Evolutionary conservation across 2,888 invertebrate species (phyloP), one percentile per base, ranked within the genome.

Genomic region (Heliconius erato): DNA sequence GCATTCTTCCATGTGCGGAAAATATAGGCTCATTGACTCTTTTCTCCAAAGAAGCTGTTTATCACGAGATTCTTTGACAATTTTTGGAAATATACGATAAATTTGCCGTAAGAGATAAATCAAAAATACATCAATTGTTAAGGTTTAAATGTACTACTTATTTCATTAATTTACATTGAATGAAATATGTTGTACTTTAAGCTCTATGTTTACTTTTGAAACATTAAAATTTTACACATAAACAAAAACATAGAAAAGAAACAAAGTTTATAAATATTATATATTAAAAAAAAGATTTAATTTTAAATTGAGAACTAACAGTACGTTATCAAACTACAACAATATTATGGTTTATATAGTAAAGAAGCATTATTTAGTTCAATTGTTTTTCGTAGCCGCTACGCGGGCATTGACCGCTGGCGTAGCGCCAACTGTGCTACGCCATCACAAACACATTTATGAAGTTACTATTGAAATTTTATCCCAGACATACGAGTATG

Each of bases 361-460:
- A 44, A 71, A 40, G 63, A 74, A 65, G 68, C 77, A 72, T 49
- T 54, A 69, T 59, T 63, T 14, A 28, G 44, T 74, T 28, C 78
- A 44, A 71, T 81, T 83, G 81, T 81, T 81, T 79, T 83, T 78
- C 71, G 81, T 77, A 79, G 74, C 65, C 44, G 84, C 84, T 84
- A 84, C 85, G 85, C 80, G 86, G 83, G 81, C 90, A 83, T 85
- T 87, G 88, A 92, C 88, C 92, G 83, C 86, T 91, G 92, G 91
- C 91, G 89, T 89, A 89, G 89, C 84, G 90, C 92, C 91, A 91
- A 91, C 87, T 90, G 87, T 87, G 90, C 91, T 92, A 91, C 90
- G 83, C 77, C 79, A 72, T 81, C 81, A 84, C 84, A 83, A 72
- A 68, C 35, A 67, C 68, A 79, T 80, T 74, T 74, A 80, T 79